Conservation (phyloP, 1,140 invertebrate species). For the Copidosoma floridanum region DNA sequence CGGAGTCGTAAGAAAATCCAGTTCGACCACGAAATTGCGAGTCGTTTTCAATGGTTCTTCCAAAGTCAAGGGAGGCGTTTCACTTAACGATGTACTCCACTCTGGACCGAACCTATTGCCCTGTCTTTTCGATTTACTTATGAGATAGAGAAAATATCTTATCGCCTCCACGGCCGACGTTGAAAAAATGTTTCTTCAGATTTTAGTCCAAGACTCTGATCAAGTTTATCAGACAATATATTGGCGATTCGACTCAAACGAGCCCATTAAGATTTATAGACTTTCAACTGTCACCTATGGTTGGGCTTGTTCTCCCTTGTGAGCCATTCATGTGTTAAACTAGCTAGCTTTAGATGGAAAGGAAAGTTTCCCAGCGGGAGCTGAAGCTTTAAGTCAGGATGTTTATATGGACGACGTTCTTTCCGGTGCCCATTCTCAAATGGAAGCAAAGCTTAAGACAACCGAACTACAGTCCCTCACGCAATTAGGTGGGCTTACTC, state of each 20-base stretch:
- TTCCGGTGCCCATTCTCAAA: not conserved
- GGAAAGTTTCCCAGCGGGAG: not conserved
- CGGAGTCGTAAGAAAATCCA: conserved; percentile 40
- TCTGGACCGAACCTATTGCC: no score
- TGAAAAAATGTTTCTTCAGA: not conserved
- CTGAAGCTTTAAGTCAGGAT: not conserved
- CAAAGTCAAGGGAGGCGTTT: conserved; percentile 26
- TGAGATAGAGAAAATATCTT: no score
- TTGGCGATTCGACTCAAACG: not conserved
- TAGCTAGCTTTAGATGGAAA: not conserved
- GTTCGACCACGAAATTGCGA: conserved; percentile 38
- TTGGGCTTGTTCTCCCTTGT: not conserved
- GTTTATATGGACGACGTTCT: not conserved
- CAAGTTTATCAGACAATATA: not conserved
- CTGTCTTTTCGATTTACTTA: no score
- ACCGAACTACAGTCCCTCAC: no score
- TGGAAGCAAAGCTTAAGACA: no score
- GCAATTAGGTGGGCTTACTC: not conserved
- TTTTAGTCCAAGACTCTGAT: not conserved
- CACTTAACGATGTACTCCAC: conserved; percentile 9
- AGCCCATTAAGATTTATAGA: not conserved
- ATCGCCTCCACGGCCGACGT: not conserved
- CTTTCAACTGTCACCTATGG: not conserved
- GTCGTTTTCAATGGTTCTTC: conserved; percentile 46
- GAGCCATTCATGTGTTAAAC: not conserved